These are phyloP conservation scores for Garra rufa DNA, from an alignment of 2,113 vertebrate species.

Conservation along the genomic window DNA sequence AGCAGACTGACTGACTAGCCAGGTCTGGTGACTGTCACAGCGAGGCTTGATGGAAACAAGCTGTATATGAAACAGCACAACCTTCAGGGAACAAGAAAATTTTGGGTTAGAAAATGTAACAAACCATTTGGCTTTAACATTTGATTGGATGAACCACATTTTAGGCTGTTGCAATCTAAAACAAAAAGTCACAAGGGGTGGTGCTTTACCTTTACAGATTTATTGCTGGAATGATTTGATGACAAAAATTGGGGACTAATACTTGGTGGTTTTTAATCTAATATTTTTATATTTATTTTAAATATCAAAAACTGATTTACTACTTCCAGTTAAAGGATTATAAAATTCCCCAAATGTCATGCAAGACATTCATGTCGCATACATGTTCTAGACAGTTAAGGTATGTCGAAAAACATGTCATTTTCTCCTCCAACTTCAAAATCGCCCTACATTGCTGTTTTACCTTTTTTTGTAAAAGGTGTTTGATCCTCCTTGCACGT, in stretches of 20 bases:
- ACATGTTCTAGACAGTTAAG: too few species aligned
- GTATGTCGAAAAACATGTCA: too few species aligned
- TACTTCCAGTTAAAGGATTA: too few species aligned
- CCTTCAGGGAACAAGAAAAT: not conserved
- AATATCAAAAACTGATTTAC: too few species aligned
- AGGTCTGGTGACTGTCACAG: conserved; percentile 34
- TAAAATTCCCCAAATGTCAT: too few species aligned
- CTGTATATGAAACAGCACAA: conserved; percentile 5
- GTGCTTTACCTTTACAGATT: not conserved
- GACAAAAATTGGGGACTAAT: not conserved
- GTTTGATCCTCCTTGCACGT: too few species aligned
- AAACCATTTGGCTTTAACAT: not conserved
- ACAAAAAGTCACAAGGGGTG: not conserved
- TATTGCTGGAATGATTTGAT: not conserved
- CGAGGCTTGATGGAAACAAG: not conserved
- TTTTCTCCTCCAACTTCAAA: too few species aligned
- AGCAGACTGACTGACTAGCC: conserved; percentile 51
- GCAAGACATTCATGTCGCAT: too few species aligned
- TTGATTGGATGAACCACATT: not conserved
- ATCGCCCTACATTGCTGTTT: too few species aligned
- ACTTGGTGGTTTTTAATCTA: not conserved
- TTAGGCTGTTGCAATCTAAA: not conserved
- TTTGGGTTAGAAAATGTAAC: not conserved
- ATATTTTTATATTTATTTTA: too few species aligned
- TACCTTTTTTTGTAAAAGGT: too few species aligned